phyloP scores from a whole-genome alignment of 1,140 invertebrate genomes.

The Caerostris extrusa region DNA sequence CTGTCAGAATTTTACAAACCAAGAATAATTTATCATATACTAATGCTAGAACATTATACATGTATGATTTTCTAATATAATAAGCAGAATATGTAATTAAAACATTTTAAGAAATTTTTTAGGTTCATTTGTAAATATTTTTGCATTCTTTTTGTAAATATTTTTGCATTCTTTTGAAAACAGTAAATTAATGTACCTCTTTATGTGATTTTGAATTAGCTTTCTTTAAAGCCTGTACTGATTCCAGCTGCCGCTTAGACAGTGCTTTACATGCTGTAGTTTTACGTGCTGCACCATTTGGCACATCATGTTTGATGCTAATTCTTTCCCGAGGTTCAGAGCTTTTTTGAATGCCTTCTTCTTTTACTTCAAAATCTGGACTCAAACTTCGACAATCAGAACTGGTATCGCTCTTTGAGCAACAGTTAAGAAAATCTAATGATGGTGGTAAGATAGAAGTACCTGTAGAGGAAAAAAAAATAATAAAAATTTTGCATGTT shows the following conservation, averaged over 20 bases:
- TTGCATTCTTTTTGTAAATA: too few relatives aligned
- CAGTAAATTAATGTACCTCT: background rate
- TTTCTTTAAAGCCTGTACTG: slow-evolving; percentile 39
- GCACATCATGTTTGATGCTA: slow-evolving; percentile 3
- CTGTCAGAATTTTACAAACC: too few relatives aligned
- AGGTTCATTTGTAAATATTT: too few relatives aligned
- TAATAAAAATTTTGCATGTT: background rate
- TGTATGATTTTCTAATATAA: background rate
- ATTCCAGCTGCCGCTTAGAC: slow-evolving; percentile 33
- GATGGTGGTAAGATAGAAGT: slow-evolving; percentile 88
- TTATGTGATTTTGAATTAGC: slow-evolving; percentile 48
- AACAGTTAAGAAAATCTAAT: slow-evolving; percentile 88
- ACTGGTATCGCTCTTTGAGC: slow-evolving; percentile 77
- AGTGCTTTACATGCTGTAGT: slow-evolving; percentile 35
- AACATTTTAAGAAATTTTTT: background rate
- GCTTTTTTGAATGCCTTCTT: background rate
- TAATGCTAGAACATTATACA: background rate
- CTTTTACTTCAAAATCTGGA: slow-evolving; percentile 60
- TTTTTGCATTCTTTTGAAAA: too few relatives aligned
- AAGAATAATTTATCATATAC: too few relatives aligned
- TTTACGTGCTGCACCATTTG: slow-evolving; percentile 58
- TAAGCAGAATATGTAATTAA: background rate
- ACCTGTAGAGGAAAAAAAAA: slow-evolving; percentile 81
- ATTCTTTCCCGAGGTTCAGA: slow-evolving; percentile 33
- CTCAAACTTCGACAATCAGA: slow-evolving; percentile 77